These are phyloP conservation scores for Callospermophilus lateralis DNA, from an alignment of 2,113 vertebrate genomes.

Conservation along the genomic window DNA sequence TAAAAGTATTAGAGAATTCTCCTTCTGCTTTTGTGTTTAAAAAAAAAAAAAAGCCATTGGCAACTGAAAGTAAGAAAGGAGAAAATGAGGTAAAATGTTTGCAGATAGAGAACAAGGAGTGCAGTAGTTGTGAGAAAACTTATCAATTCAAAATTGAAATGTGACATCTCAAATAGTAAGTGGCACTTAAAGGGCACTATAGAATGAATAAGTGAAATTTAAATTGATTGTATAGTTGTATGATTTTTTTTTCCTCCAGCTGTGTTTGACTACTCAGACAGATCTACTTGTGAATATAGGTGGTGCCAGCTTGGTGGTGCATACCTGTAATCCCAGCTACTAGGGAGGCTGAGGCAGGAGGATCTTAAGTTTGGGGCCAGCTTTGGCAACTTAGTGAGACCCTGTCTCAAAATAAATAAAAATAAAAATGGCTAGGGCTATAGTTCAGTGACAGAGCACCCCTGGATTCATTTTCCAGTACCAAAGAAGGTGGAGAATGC, in stretches of 20 bases:
- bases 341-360: background rate
- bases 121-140: background rate
- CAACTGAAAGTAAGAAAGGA: background rate
- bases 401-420: too few species aligned
- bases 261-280: background rate
- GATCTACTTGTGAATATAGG: background rate
- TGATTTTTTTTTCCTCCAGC: background rate
- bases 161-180: conserved; percentile 28
- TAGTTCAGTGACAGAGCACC: too few species aligned
- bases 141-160: background rate
- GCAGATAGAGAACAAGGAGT: background rate
- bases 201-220: background rate
- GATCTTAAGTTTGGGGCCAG: background rate
- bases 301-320: background rate
- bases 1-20: background rate
- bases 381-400: background rate
- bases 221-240: background rate
- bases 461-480: too few species aligned
- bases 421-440: too few species aligned
- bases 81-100: background rate
- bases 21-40: background rate
- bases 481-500: too few species aligned
- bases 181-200: background rate
- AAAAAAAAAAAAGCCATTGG: background rate
- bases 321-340: background rate